Evolutionary conservation across 1,140 invertebrate genomes (phyloP), one percentile per base, ranked within the genome.

Genomic region (Fopius arisanus): DNA sequence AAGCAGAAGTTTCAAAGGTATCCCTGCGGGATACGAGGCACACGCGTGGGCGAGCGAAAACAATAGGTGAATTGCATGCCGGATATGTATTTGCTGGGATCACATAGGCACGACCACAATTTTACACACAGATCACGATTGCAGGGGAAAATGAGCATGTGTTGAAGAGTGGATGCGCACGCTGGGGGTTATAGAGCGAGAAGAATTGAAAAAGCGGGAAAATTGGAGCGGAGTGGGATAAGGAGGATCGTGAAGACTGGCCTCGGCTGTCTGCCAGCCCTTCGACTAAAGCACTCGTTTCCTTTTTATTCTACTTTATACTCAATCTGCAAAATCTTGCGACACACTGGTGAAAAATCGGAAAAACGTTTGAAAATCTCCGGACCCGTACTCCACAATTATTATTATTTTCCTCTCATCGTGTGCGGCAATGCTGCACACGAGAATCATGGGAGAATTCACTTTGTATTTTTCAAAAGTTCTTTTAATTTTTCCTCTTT

Each of bases 21-120:
- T n/a, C n/a, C n/a, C n/a, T n/a, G 21, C 2, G 16, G 5, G 16
- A 40, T n/a, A n/a, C 10, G 62, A 26, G 5, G 29, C 62, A 41
- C 31, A n/a, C 14, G 14, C 70, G n/a, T n/a, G n/a, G n/a, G n/a
- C 66, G 37, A 67, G 19, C 37, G 40, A 23, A 72, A 78, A 80
- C 80, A 81, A 81, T 81, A 72, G 33, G 72, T 70, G 75, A 81
- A 78, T 79, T 80, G 76, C 71, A 67, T 21, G 23, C 33, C 41
- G 26, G 43, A 67, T 65, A 16, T 59, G 7, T 19, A 54, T 37
- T 54, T 16, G 23, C 59, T 54, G 9, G 19, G 4, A 21, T 26
- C 54, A 26, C 6, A 59, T 28, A 28, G 54, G 7, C 7, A 70
- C 21, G 31, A 16, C 9, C 21, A n/a, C 51, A 23, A 19, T 48